These are phyloP conservation scores for Channa striata DNA, from an alignment of 2,797 vertebrate species.

Conservation along the genomic window DNA sequence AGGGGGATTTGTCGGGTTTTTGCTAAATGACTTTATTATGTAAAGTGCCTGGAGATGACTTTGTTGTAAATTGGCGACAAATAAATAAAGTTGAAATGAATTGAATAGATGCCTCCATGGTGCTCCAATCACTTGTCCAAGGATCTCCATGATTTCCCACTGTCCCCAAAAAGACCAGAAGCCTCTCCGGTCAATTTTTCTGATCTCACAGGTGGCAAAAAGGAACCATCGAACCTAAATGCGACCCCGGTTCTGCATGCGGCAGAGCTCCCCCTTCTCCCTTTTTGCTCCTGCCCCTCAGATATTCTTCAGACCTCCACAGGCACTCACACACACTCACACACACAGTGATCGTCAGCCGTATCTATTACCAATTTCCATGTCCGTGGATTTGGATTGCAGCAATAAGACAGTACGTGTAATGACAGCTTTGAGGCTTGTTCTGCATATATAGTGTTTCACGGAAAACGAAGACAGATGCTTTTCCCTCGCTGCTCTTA, in stretches of 20 bases:
- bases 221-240: background rate
- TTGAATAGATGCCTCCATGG: background rate
- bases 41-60: too few species aligned
- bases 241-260: background rate
- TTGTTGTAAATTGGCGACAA: too few species aligned
- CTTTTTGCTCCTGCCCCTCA: background rate
- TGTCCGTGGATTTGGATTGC: slow-evolving; percentile 59
- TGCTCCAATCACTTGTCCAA: background rate
- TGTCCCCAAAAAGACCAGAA: too few species aligned
- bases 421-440: slow-evolving; percentile 70
- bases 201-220: background rate
- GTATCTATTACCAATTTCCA: slow-evolving; percentile 45
- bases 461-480: slow-evolving; percentile 75
- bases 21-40: too few species aligned
- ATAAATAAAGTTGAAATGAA: too few species aligned
- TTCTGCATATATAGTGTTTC: slow-evolving; percentile 73
- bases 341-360: slow-evolving; percentile 32
- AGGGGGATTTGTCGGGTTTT: too few species aligned
- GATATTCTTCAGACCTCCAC: slow-evolving; percentile 7
- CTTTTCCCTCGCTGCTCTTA: slow-evolving; percentile 51
- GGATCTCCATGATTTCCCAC: background rate
- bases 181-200: too few species aligned
- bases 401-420: slow-evolving; percentile 55
- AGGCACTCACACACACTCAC: slow-evolving; percentile 9
- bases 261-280: background rate